Percentiles rank a stretch among this genome's conserved stretches.
phyloP scores from a whole-genome alignment of 2,113 vertebrate genomes.

The Origma solitaria region DNA sequence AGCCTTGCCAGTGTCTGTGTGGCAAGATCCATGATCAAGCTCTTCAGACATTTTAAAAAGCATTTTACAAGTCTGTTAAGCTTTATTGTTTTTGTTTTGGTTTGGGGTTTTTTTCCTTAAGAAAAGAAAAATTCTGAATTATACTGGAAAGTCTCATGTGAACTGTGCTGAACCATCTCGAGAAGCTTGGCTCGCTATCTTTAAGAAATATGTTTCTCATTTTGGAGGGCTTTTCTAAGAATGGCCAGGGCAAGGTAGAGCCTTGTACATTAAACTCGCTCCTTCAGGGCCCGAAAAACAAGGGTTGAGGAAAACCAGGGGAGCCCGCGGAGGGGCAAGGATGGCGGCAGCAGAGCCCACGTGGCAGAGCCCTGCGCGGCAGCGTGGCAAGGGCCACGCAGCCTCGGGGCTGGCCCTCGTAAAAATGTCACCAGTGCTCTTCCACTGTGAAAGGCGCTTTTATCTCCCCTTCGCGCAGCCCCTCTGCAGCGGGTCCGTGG shows the following conservation, averaged over 20 bases:
- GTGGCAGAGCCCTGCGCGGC: rapidly evolving
- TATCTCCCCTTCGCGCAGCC: slow-evolving; percentile 65
- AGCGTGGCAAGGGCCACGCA: background rate
- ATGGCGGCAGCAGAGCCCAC: background rate
- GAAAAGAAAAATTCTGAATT: background rate
- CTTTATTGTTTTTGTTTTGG: background rate
- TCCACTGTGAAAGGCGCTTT: slow-evolving; percentile 74
- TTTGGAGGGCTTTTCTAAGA: background rate
- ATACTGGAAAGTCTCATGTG: background rate
- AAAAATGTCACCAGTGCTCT: slow-evolving; percentile 70
- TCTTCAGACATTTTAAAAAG: slow-evolving; percentile 35
- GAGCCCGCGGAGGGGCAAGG: background rate
- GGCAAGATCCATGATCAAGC: slow-evolving; percentile 31
- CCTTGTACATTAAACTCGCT: background rate
- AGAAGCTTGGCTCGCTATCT: background rate
- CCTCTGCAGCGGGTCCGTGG: slow-evolving; percentile 34
- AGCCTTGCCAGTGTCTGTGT: slow-evolving; percentile 36
- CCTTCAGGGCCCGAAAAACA: background rate
- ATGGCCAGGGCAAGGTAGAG: background rate
- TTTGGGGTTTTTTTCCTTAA: background rate
- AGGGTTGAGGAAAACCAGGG: background rate
- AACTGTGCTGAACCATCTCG: background rate
- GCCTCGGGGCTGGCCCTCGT: slow-evolving; percentile 54
- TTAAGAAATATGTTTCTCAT: background rate
- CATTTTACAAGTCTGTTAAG: slow-evolving; percentile 34